Evolutionary conservation across 2,888 invertebrate genomes (phyloP).

Genomic region (Heliconius aoede): DNA sequence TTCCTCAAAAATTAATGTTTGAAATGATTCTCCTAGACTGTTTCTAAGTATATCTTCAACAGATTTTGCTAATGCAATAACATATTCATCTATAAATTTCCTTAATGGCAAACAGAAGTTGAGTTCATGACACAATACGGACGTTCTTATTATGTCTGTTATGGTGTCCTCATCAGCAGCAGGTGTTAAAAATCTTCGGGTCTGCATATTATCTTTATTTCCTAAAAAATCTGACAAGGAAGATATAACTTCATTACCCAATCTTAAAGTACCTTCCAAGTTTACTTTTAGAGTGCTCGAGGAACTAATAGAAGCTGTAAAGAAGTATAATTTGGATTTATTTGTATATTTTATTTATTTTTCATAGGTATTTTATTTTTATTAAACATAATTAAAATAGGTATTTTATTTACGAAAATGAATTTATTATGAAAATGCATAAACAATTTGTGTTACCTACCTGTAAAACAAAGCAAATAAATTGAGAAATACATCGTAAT

Average conservation of each 20-base stretch:
- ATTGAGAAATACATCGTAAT: slow-evolving; percentile 13
- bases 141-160: slow-evolving; percentile 54
- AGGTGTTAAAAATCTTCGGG: slow-evolving; percentile 52
- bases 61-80: slow-evolving; percentile 56
- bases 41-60: slow-evolving; percentile 56
- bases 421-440: too few relatives aligned
- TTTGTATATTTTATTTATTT: neutral
- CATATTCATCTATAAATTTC: slow-evolving; percentile 61
- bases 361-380: too few relatives aligned
- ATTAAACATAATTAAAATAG: too few relatives aligned
- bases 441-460: neutral
- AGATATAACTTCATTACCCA: slow-evolving; percentile 68
- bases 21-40: slow-evolving; percentile 42
- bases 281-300: slow-evolving; percentile 14
- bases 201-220: slow-evolving; percentile 31
- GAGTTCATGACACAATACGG: slow-evolving; percentile 59
- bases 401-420: too few relatives aligned
- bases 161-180: slow-evolving; percentile 52
- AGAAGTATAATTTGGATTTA: neutral
- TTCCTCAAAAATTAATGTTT: slow-evolving; percentile 28
- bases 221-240: slow-evolving; percentile 57
- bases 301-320: neutral
- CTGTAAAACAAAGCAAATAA: neutral
- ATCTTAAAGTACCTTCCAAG: slow-evolving; percentile 63
- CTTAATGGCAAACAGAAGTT: slow-evolving; percentile 58